phyloP scores from a whole-genome alignment of 2,113 vertebrate genomes.

The Laterallus jamaicensis region DNA sequence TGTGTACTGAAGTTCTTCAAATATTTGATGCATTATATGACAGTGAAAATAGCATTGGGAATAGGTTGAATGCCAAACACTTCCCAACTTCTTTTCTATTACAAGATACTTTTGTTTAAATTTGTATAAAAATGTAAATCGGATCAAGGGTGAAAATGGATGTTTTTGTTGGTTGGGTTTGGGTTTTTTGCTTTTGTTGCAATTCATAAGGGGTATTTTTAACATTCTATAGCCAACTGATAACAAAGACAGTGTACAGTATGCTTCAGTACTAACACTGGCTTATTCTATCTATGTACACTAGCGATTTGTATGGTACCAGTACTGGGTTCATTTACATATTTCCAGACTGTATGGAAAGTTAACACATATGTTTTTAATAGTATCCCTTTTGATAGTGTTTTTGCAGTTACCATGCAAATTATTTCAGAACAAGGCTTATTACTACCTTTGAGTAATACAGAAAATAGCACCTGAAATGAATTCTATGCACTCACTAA shows the following conservation, averaged over 20 bases:
- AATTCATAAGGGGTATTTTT: neutral
- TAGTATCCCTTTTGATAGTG: neutral
- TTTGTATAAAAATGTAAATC: no score
- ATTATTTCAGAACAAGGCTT: neutral
- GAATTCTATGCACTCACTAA: neutral
- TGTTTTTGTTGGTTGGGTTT: no score
- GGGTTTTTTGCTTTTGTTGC: neutral
- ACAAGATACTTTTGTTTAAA: neutral
- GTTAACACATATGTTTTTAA: neutral
- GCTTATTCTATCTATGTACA: neutral
- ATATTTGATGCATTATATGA: neutral
- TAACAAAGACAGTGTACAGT: neutral
- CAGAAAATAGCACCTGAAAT: neutral
- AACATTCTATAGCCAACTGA: neutral
- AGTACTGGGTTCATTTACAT: neutral
- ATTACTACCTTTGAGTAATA: neutral
- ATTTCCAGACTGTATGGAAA: neutral
- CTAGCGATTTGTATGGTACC: neutral
- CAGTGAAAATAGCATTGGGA: neutral
- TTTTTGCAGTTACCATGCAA: neutral
- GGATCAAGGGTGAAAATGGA: no score
- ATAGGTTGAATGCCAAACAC: neutral
- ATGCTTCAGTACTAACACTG: neutral
- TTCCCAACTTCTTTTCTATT: neutral
- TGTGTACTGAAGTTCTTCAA: neutral